Base-by-base conservation (phyloP, 2,797 vertebrate genomes). In the Nannoperca obscura region DNA sequence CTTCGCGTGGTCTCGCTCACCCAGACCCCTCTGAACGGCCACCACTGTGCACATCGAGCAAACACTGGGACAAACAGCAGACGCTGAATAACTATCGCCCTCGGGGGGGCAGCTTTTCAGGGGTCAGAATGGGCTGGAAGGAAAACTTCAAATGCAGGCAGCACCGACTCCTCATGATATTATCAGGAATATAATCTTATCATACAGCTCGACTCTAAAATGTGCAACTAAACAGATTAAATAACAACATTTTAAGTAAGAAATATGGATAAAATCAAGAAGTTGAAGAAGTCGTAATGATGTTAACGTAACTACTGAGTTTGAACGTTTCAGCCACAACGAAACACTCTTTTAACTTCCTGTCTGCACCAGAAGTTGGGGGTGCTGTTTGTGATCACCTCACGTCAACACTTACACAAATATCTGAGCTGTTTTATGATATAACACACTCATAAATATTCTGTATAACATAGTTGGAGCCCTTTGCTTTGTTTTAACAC, bases 11-110 rank as follows among this genome's bases (percentile, higher is more conserved):
- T 85, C 88, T 75, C 52, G 42, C 90, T 81, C 85, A 89, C 79
- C 81, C 74, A 71, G 87, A 86, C 74, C 71, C 80, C 86, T 89
- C 83, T 70, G 88, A 89, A 79, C 86, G 50, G 82, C 82, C 83
- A 74, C 86, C 69, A 82, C 90, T 84, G 88, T 52, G 90, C 77
- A 53, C 88, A 85, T 83, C 86, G 40, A 83, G 85, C 85, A 92
- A 93, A 93, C 88, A 86, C 74, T 20, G 88, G 77, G 86, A 78
- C 84, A 87, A 90, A 89, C 92, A 91, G 91, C 88, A 82, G 91
- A 94, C 81, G 53, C 85, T 90, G 88, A 93, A 93, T 86, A 92
- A 91, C 87, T 58, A 42, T 76, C 66, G 65, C 76, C 80, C 38
- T 78, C 12, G 44, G 84, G 90, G 78, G 74, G 78, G 74, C 20